These are phyloP conservation scores for Capitella teleta DNA, from an alignment of 1,140 invertebrate genomes.

Conservation along the genomic window DNA sequence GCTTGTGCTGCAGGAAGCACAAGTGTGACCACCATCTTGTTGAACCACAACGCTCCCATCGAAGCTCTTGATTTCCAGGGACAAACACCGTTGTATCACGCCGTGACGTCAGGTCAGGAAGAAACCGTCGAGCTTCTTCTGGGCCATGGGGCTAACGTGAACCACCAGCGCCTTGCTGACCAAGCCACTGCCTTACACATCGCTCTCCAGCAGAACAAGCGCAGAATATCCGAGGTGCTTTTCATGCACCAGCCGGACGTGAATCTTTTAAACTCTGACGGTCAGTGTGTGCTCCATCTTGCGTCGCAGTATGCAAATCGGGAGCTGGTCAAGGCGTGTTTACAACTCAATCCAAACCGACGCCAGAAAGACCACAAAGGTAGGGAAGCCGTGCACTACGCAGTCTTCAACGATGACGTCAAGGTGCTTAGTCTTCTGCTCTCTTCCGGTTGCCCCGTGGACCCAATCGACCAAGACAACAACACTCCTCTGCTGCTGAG, in stretches of 20 bases:
- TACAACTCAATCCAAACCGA: background rate
- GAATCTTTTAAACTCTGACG: background rate
- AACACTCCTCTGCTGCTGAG: background rate
- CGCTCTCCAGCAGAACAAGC: background rate
- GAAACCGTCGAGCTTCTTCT: background rate
- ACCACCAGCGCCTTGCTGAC: background rate
- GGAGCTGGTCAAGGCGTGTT: background rate
- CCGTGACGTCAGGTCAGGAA: background rate
- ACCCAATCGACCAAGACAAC: background rate
- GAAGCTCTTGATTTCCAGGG: constrained; percentile 2
- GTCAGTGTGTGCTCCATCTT: background rate
- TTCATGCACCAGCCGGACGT: background rate
- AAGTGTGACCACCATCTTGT: background rate
- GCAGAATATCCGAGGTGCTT: background rate
- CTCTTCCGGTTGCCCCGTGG: background rate
- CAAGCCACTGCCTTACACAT: background rate
- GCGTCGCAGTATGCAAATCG: background rate
- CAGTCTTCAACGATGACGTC: background rate
- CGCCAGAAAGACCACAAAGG: background rate
- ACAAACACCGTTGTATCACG: background rate
- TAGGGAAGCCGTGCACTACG: background rate
- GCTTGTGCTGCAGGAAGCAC: background rate
- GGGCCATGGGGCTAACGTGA: background rate
- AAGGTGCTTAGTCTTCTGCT: background rate
- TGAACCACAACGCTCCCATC: background rate